Evolutionary conservation across 2,113 vertebrate species (phyloP).

Genomic region (Bufo bufo): DNA sequence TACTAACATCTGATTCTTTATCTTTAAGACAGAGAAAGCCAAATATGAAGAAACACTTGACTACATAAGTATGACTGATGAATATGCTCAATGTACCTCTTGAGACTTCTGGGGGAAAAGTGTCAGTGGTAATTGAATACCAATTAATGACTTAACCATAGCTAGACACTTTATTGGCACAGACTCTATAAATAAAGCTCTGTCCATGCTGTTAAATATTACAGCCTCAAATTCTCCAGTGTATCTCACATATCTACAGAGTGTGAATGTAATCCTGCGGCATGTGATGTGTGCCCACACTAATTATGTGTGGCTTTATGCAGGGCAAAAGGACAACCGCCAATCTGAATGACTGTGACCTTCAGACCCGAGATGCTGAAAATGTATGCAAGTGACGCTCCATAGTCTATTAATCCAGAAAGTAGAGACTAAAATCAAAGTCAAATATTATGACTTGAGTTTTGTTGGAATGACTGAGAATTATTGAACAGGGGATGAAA

Average conservation of each 20-base stretch:
- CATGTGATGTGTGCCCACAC: conserved; percentile 34
- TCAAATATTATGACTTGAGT: conserved; percentile 50
- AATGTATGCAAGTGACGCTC: conserved; percentile 46
- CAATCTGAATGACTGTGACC: conserved; percentile 46
- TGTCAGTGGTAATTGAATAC: conserved; percentile 47
- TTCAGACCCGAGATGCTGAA: conserved; percentile 39
- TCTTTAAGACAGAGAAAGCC: conserved; percentile 22
- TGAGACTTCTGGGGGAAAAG: conserved; percentile 42
- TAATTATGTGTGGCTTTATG: conserved; percentile 44
- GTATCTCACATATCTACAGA: conserved; percentile 36
- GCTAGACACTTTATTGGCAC: conserved; percentile 48
- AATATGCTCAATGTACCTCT: conserved; percentile 40
- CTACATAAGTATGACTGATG: conserved; percentile 44
- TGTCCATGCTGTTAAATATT: conserved; percentile 28
- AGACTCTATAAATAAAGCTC: conserved; percentile 5
- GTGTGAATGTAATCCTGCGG: conserved; percentile 36
- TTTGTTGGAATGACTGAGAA: conserved; percentile 45
- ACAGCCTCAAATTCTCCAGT: background rate
- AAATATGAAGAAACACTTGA: conserved; percentile 43
- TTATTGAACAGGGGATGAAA: conserved; percentile 19
- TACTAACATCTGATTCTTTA: conserved; percentile 28
- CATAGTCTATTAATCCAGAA: conserved; percentile 51
- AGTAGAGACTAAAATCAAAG: conserved; percentile 41
- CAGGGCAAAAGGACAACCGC: conserved; percentile 41
- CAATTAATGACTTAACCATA: conserved; percentile 50